Conservation (phyloP, 2,113 vertebrate species). For the Eonycteris spelaea region DNA sequence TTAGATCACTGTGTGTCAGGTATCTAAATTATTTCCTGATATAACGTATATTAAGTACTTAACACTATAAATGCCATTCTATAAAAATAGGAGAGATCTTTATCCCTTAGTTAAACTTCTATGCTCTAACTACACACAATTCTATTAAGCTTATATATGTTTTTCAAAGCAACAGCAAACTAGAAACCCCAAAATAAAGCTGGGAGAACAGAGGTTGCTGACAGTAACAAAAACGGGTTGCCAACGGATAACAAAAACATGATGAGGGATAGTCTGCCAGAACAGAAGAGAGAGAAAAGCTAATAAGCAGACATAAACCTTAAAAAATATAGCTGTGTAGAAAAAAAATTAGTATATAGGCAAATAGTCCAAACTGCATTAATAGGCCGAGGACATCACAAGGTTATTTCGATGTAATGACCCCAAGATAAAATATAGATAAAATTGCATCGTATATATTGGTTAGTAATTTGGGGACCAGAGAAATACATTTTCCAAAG, state of each 20-base stretch:
- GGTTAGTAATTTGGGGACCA: not conserved
- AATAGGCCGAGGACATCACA: not conserved
- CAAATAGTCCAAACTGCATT: not conserved
- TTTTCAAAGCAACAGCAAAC: not conserved
- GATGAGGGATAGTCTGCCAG: not conserved
- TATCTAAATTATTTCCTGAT: not conserved
- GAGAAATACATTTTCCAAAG: not conserved
- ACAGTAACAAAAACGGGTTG: not conserved
- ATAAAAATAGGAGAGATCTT: not conserved
- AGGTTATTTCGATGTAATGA: not conserved
- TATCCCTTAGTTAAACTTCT: not conserved
- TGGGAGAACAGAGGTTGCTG: not conserved
- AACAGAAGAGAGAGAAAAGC: not conserved
- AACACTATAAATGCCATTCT: not conserved
- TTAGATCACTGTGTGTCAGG: not conserved
- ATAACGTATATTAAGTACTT: not conserved
- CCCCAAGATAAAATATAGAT: not conserved
- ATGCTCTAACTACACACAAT: not conserved
- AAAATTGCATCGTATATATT: not conserved
- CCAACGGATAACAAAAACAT: not conserved
- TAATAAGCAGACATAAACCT: not conserved
- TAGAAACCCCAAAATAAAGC: not conserved
- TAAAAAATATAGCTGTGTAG: not conserved
- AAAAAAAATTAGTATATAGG: not conserved
- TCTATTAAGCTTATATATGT: not conserved